These are phyloP conservation scores for Clarias platycephalus DNA, from an alignment of 2,797 vertebrate species.

Conservation along the genomic window DNA sequence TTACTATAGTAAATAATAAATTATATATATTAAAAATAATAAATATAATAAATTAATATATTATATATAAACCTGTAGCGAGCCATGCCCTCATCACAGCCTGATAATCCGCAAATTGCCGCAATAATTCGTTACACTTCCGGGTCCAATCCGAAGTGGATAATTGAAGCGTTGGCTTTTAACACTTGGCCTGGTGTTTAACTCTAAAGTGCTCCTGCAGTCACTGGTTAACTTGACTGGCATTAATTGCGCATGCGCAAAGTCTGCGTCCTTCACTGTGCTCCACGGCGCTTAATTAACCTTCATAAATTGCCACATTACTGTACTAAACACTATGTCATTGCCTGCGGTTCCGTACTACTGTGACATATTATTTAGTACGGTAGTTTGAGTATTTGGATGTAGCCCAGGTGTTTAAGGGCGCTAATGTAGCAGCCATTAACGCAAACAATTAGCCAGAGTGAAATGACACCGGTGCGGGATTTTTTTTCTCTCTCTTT, in stretches of 20 bases:
- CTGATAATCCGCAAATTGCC: constrained; percentile 32
- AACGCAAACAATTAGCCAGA: constrained; percentile 71
- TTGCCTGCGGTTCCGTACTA: background rate
- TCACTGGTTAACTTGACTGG: constrained; percentile 60
- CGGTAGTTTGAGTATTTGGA: constrained; percentile 11
- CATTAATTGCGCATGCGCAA: constrained; percentile 62
- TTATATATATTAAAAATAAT: background rate
- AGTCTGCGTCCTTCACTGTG: constrained; percentile 71
- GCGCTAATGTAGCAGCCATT: constrained; percentile 79
- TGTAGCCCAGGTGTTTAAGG: constrained; percentile 75
- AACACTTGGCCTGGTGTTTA: constrained; percentile 70
- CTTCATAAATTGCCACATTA: constrained; percentile 77
- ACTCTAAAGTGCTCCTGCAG: constrained; percentile 62
- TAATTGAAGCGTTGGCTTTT: constrained; percentile 76
- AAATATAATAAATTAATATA: background rate
- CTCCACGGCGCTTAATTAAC: constrained; percentile 75
- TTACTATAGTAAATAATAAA: too few species aligned
- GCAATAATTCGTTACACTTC: constrained; percentile 46
- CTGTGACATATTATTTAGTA: constrained; percentile 22
- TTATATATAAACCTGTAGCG: background rate
- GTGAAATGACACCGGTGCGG: constrained; percentile 62
- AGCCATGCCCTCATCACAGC: constrained; percentile 3
- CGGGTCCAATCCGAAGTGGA: constrained; percentile 66
- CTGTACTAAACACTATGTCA: constrained; percentile 14
- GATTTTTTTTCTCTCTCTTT: background rate